Conservation (phyloP, 2,888 invertebrate species). For the Harmothoe impar region DNA sequence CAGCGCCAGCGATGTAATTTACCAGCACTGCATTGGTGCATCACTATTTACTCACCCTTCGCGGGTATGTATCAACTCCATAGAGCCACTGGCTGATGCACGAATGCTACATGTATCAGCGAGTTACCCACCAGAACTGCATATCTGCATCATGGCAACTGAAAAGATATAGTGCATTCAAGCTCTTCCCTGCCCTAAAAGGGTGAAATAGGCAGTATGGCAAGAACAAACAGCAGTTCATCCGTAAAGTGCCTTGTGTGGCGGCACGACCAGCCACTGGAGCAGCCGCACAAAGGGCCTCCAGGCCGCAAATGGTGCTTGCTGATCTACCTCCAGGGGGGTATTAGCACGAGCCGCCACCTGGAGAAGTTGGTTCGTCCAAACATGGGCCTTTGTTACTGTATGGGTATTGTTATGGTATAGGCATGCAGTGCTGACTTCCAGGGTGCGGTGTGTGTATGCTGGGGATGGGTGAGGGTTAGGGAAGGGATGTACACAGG, state of each 20-base stretch:
- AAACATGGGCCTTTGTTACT: conserved; percentile 5
- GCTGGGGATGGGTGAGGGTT: too few species aligned
- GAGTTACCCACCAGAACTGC: too few species aligned
- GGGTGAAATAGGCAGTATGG: not conserved
- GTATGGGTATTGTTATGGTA: conserved; percentile 11
- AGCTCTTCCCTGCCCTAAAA: too few species aligned
- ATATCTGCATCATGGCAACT: too few species aligned
- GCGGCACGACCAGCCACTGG: not conserved
- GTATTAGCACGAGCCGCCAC: not conserved
- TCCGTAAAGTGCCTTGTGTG: conserved; percentile 1
- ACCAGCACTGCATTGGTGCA: too few species aligned
- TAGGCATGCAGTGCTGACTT: not conserved
- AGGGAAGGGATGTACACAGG: too few species aligned
- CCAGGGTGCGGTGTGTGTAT: not conserved
- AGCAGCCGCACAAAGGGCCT: not conserved
- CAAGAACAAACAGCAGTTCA: conserved; percentile 29
- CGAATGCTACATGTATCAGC: too few species aligned
- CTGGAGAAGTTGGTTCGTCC: not conserved
- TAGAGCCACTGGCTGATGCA: too few species aligned
- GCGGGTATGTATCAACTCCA: too few species aligned
- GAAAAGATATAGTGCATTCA: too few species aligned
- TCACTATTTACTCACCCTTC: too few species aligned
- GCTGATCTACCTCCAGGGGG: conserved; percentile 23
- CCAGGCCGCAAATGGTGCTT: conserved; percentile 12
- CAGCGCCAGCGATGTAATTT: too few species aligned